These are phyloP conservation scores for Girardinus metallicus DNA, from an alignment of 2,797 vertebrate species.

Conservation along the genomic window DNA sequence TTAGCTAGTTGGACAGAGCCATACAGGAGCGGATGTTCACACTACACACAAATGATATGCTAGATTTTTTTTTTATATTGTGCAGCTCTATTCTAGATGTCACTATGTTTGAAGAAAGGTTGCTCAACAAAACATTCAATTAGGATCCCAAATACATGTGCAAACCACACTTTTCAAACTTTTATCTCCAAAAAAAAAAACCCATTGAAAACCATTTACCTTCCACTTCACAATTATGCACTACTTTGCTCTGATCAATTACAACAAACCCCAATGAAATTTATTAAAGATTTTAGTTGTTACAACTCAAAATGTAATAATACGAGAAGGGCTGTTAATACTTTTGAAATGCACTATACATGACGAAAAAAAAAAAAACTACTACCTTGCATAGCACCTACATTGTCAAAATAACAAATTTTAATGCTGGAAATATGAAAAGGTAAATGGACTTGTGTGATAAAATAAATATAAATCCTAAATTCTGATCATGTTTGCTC, in stretches of 20 bases:
- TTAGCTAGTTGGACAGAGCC: no score
- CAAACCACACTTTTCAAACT: neutral
- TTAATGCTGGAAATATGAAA: conserved; percentile 32
- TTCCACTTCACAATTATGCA: neutral
- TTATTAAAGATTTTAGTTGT: neutral
- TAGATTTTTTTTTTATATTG: neutral
- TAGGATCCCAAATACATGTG: neutral
- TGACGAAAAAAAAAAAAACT: conserved; percentile 13
- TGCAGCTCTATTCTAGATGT: neutral
- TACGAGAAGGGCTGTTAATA: neutral
- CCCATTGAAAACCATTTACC: neutral
- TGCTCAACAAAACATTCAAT: neutral
- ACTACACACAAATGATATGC: no score
- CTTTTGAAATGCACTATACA: neutral
- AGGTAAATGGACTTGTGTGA: conserved; percentile 22
- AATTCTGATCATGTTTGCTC: conserved; percentile 39
- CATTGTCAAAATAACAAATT: conserved; percentile 29
- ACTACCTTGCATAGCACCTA: conserved; percentile 39
- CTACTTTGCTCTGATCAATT: neutral
- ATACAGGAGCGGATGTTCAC: no score
- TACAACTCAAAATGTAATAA: neutral
- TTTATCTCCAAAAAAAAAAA: neutral
- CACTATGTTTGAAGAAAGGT: neutral
- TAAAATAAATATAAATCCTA: conserved; percentile 21
- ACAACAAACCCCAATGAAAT: neutral